Base-by-base conservation (phyloP, 2,797 vertebrate genomes). In the Garrulus glandarius region DNA sequence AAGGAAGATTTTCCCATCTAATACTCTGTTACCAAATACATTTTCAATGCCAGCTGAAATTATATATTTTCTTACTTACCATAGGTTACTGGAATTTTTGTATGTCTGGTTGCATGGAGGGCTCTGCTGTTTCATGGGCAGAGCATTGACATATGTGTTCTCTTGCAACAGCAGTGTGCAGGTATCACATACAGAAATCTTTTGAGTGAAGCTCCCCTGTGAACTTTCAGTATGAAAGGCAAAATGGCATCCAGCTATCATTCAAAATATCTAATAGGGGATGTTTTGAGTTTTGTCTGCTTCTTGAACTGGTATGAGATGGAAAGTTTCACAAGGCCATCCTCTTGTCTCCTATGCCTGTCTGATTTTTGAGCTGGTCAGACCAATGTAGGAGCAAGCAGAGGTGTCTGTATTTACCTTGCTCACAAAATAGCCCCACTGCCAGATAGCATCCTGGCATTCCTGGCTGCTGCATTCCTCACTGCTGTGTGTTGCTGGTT, bases 81-180 rank as follows among this genome's bases (percentile, higher is more conserved):
- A 1, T 63, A 8, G 41, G 8, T 44, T 56, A 7, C 1, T 85
- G 19, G 64, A 8, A 18, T 49, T 87, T 78, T 52, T 55, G 18
- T 57, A 15, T 14, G 7, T n/a, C 41, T 56, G 53, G 20, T 39
- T 87, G 37, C 23, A 21, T 15, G 2, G 1, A 74, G 27, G 14
- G 27, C 44, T 60, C 44, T 89, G 55, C 22, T 1, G 2, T 41
- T 72, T 32, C 8, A 1, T 0, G 1, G 44, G 8, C 27, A 19
- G 13, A 47, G 61, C 36, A 14, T 1, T 46, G 78, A 21, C 1
- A 4, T 6, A 3, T 0, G 1, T 17, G 36, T 65, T 82, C 39
- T 37, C 32, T 1, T 64, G 2, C 10, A 65, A 5, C 15, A 52
- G 39, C 34, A 37, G 5, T 5, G n/a, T 74, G 44, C 32, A 29